phyloP scores from a whole-genome alignment of 2,113 vertebrate genomes.

The Periophthalmus modestus region DNA sequence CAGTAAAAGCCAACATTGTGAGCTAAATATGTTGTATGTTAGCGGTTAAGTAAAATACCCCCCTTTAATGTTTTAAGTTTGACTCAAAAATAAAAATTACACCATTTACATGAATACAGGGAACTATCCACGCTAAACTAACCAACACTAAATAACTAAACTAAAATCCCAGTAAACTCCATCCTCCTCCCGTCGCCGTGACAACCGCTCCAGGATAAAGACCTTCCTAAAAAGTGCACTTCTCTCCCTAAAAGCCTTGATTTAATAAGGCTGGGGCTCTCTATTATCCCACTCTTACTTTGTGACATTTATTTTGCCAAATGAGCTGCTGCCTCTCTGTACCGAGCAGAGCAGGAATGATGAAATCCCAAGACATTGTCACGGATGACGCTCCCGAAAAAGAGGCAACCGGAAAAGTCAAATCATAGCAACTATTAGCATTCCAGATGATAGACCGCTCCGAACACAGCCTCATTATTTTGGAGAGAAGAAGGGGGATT shows the following conservation, averaged over 20 bases:
- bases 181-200: slow-evolving; percentile 8
- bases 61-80: too few relatives aligned
- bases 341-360: slow-evolving; percentile 23
- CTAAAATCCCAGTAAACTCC: slow-evolving; percentile 31
- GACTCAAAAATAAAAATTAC: too few relatives aligned
- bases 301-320: slow-evolving; percentile 34
- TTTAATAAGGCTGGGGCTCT: slow-evolving; percentile 33
- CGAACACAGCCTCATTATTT: slow-evolving; percentile 4
- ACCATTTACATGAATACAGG: neutral
- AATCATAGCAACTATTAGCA: slow-evolving; percentile 12
- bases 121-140: neutral
- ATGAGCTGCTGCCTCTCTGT: slow-evolving; percentile 24
- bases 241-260: slow-evolving; percentile 26
- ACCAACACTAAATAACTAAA: slow-evolving; percentile 40
- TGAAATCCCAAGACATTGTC: slow-evolving; percentile 43
- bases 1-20: too few relatives aligned
- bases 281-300: slow-evolving; percentile 29
- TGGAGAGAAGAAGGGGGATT: neutral
- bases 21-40: too few relatives aligned
- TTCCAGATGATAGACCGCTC: neutral
- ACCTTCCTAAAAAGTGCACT: slow-evolving; percentile 41
- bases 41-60: too few relatives aligned
- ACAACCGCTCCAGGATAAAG: slow-evolving; percentile 50
- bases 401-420: slow-evolving; percentile 18
- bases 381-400: slow-evolving; percentile 21